A percentile compares a stretch with the other conserved stretches of the same genome.
Evolutionary conservation across 2,113 vertebrate genomes (phyloP).

Genomic region (Saccopteryx leptura): DNA sequence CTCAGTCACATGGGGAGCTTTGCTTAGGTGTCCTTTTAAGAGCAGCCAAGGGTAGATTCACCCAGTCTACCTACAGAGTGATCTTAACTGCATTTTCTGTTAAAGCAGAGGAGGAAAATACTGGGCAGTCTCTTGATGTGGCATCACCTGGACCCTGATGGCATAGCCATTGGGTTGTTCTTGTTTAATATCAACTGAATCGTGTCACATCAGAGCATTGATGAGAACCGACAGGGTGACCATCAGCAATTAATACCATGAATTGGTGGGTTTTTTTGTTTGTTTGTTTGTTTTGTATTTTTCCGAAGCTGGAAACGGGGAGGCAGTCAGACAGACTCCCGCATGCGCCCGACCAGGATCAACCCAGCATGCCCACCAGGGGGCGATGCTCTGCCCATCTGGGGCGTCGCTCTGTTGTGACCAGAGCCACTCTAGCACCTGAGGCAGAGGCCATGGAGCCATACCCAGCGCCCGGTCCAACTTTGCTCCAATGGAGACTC

Average conservation of each 20-base stretch:
- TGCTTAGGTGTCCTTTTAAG: not conserved
- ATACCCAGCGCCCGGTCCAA: too few relatives aligned
- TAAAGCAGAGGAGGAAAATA: not conserved
- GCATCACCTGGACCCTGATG: not conserved
- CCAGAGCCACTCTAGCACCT: too few relatives aligned
- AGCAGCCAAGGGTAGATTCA: not conserved
- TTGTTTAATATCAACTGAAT: not conserved
- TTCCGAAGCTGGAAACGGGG: too few relatives aligned
- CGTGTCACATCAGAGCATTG: not conserved
- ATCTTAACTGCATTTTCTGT: not conserved
- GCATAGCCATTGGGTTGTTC: accelerated
- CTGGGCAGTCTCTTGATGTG: accelerated
- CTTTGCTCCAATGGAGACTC: too few relatives aligned
- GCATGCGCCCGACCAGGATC: too few relatives aligned
- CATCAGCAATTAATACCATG: not conserved
- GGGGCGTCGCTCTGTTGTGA: too few relatives aligned
- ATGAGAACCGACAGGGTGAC: not conserved
- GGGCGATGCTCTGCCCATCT: too few relatives aligned
- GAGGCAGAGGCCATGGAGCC: too few relatives aligned
- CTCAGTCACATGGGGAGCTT: not conserved
- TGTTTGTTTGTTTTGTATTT: too few relatives aligned
- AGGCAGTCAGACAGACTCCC: too few relatives aligned
- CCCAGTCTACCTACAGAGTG: not conserved
- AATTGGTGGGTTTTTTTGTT: too few relatives aligned
- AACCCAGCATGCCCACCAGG: too few relatives aligned